Percentiles rank a stretch among this genome's conserved stretches.
These are phyloP conservation scores for Halcyon leucocephala DNA, from an alignment of 2,797 vertebrate species.

Conservation along the genomic window DNA sequence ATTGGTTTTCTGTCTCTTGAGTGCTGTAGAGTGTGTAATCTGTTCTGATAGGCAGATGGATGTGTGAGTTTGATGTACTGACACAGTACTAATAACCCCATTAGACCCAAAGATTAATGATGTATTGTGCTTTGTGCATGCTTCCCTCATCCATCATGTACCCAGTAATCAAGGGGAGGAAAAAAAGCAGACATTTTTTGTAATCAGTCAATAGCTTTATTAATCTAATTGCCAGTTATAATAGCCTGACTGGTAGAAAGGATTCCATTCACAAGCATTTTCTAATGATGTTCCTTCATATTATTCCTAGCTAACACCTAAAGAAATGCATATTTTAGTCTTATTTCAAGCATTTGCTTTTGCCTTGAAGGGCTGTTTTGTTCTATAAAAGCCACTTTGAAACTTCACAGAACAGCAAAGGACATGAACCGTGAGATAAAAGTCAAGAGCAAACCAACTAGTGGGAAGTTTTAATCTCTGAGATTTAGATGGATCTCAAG, in stretches of 20 bases:
- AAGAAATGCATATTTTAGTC: neutral
- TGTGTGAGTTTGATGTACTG: constrained; percentile 25
- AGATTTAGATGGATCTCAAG: neutral
- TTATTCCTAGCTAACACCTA: neutral
- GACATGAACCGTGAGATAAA: neutral
- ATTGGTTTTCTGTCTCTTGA: constrained; percentile 42
- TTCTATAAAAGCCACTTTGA: neutral
- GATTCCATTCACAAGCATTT: neutral
- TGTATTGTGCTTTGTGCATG: neutral
- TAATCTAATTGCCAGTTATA: neutral
- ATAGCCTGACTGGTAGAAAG: neutral
- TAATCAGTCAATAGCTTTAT: neutral
- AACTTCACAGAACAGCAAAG: neutral
- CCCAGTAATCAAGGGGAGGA: neutral
- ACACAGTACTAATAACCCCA: constrained; percentile 23
- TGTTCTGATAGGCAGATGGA: constrained; percentile 28
- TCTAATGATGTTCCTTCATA: neutral
- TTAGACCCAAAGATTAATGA: constrained; percentile 28
- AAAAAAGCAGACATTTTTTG: neutral
- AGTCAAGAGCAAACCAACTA: neutral
- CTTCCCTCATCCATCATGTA: neutral
- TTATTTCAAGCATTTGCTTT: neutral
- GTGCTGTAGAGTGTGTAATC: neutral
- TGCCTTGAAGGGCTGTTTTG: neutral
- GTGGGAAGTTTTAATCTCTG: neutral